These are phyloP conservation scores for Arnoldichthys spilopterus DNA, from an alignment of 2,797 vertebrate species.

Conservation along the genomic window DNA sequence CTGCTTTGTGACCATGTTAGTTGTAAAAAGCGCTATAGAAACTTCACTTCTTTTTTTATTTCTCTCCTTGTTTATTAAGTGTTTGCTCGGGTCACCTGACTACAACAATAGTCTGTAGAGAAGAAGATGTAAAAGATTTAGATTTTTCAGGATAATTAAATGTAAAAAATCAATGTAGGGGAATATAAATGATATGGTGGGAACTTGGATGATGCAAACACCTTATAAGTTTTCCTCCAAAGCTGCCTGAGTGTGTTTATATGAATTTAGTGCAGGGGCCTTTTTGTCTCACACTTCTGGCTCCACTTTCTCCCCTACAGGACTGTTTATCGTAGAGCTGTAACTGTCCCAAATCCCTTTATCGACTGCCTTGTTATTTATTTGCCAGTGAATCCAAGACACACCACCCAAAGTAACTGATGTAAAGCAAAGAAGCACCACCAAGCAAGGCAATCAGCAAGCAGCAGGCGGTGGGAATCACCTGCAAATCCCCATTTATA, in stretches of 20 bases:
- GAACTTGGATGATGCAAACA: not conserved
- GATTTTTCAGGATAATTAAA: too few relatives aligned
- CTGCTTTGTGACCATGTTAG: too few relatives aligned
- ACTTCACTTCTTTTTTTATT: too few relatives aligned
- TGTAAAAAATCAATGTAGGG: not conserved
- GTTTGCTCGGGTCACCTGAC: not conserved
- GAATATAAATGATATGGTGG: not conserved
- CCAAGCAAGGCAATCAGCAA: constrained; percentile 59
- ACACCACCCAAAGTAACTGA: not conserved
- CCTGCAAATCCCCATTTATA: constrained; percentile 66
- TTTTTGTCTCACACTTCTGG: not conserved
- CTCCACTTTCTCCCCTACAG: not conserved
- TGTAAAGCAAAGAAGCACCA: constrained; percentile 45
- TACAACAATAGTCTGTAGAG: not conserved
- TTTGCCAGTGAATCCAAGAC: not conserved
- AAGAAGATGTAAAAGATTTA: not conserved
- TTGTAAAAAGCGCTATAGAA: too few relatives aligned
- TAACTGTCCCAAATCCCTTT: not conserved
- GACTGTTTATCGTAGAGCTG: not conserved
- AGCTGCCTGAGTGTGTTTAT: not conserved
- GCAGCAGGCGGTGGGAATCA: constrained; percentile 63
- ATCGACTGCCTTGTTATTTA: not conserved
- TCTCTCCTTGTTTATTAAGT: not conserved
- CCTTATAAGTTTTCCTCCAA: not conserved
- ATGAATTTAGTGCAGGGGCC: not conserved